Conservation (phyloP, 2,888 invertebrate species). For the Melieria picta region DNA sequence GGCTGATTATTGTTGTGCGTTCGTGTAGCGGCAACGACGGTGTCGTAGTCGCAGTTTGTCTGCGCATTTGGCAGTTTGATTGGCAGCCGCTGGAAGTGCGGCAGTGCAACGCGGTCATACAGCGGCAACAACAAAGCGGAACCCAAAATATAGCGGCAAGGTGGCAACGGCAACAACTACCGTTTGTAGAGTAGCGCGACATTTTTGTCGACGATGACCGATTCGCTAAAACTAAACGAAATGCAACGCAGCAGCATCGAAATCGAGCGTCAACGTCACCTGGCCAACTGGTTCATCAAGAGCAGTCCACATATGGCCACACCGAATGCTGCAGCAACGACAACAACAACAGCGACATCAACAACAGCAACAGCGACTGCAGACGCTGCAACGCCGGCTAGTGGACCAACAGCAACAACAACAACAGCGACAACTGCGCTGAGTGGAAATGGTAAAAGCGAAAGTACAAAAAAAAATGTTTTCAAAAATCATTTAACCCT, state of each 20-base stretch:
- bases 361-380: slow-evolving; percentile 37
- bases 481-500: too few species aligned
- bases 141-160: neutral
- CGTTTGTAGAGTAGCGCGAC: neutral
- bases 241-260: slow-evolving; percentile 67
- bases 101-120: too few species aligned
- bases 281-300: slow-evolving; percentile 67
- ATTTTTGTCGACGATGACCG: slow-evolving; percentile 52
- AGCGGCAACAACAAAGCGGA: neutral
- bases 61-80: too few species aligned
- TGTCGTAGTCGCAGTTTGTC: too few species aligned
- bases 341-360: slow-evolving; percentile 38
- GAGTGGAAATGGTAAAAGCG: slow-evolving; percentile 44
- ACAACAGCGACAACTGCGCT: slow-evolving; percentile 46
- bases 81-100: too few species aligned
- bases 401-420: slow-evolving; percentile 32
- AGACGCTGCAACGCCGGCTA: slow-evolving; percentile 40
- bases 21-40: too few species aligned
- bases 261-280: slow-evolving; percentile 66
- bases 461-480: neutral
- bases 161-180: neutral
- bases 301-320: slow-evolving; percentile 66
- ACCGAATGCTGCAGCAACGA: slow-evolving; percentile 50
- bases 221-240: slow-evolving; percentile 62
- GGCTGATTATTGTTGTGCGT: too few species aligned